These are phyloP conservation scores for Astropecten irregularis DNA, from an alignment of 53 echinoderm and acorn worm species.

Conservation along the genomic window DNA sequence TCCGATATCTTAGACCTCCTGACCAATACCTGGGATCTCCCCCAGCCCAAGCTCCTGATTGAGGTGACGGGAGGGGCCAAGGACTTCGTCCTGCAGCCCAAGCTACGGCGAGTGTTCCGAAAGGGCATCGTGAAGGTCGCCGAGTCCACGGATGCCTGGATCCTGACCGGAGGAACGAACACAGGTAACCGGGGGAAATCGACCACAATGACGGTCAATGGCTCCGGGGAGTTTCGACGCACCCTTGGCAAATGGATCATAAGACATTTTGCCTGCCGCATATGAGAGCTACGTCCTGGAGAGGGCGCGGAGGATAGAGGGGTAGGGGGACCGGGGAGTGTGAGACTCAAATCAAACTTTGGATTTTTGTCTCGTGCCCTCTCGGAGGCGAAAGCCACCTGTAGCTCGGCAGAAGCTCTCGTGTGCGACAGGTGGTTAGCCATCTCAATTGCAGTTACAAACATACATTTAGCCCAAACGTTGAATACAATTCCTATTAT, in stretches of 20 bases:
- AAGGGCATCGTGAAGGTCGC: conserved; percentile 91
- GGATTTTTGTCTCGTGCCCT: too few species aligned
- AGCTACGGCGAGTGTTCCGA: conserved; percentile 77
- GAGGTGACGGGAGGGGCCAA: conserved; percentile 89
- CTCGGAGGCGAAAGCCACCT: too few species aligned
- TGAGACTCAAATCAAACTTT: too few species aligned
- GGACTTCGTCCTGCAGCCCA: conserved; percentile 85
- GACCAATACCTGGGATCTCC: conserved; percentile 79
- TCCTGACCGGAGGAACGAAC: conserved; percentile 89
- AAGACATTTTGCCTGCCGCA: neutral
- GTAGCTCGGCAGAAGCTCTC: too few species aligned
- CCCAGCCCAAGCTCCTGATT: conserved; percentile 82
- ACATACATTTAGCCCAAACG: too few species aligned
- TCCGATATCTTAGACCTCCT: conserved; percentile 70
- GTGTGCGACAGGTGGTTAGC: too few species aligned
- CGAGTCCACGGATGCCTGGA: conserved; percentile 88
- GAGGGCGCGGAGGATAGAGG: too few species aligned
- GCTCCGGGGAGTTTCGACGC: neutral
- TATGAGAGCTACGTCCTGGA: neutral
- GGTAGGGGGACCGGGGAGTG: too few species aligned
- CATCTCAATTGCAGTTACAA: too few species aligned
- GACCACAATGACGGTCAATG: neutral
- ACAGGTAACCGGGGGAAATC: conserved; percentile 57
- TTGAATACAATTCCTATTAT: too few species aligned
- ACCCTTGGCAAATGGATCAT: neutral